Base-by-base conservation (phyloP, 2,888 invertebrate genomes). In the Cephus pulcher region DNA sequence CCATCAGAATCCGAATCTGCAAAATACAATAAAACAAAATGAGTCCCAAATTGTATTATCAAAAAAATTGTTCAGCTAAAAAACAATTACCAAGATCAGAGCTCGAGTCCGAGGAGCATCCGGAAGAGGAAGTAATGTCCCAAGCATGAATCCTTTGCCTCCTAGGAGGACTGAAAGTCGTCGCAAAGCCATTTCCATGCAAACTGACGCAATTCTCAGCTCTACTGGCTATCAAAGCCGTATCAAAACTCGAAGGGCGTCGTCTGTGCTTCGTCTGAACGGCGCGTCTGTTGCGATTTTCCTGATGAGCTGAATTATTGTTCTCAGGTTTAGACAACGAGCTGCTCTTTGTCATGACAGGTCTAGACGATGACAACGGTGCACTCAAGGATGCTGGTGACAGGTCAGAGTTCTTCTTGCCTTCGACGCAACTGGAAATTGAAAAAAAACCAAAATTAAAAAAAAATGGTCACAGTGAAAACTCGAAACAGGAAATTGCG, bases 181-280 rank as follows among this genome's bases (percentile, higher is more conserved):
- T 84, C 56, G 85, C 82, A 70, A 84, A 75, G 30, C 70, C 23
- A 30, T 40, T 40, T n/a, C 70, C 34, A 3, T 75, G 73, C 12
- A 69, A 12, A 11, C 68, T 73, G 35, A 80, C 75, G 70, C 83
- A 80, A 76, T 83, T 84, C 75, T 86, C 86, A 79, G 78, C 84
- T 82, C 82, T 83, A 73, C 83, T 84, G 68, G 85, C 82, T 73
- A 88, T 88, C 1, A 87, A 82, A 23, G 88, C 83, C 12, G 85
- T 84, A 76, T 88, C 88, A 80, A 87, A 88, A 80, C 88, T 89
- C 69, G 88, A 86, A 12, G 88, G 85, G 74, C 88, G 82, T 77
- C 83, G 84, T 77, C 82, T 83, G 83, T 84, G 83, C 80, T 85
- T 79, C 30, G 85, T 81, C 77, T 86, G 87, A 4, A 82, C 80